A percentile compares a stretch with the other conserved stretches of the same genome.
These are phyloP conservation scores for Melanostigma gelatinosum DNA, from an alignment of 2,113 vertebrate species.

Conservation along the genomic window DNA sequence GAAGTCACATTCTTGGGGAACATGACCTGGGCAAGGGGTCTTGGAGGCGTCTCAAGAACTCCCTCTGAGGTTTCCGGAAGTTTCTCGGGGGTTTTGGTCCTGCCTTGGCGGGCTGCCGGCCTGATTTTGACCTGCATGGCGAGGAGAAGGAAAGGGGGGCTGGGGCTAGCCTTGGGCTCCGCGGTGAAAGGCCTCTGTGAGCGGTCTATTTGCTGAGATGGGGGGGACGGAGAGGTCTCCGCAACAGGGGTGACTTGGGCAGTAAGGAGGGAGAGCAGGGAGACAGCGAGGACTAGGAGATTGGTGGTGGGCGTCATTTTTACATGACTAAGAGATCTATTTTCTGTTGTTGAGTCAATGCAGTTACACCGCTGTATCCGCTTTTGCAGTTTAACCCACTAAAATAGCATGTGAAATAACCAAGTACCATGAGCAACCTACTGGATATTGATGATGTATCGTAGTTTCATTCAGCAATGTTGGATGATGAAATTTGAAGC, in stretches of 20 bases:
- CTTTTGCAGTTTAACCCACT: conserved; percentile 72
- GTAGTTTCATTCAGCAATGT: conserved; percentile 53
- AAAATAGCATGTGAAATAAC: conserved; percentile 70
- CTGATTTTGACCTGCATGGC: conserved; percentile 63
- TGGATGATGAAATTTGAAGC: conserved; percentile 15
- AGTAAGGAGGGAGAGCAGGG: conserved; percentile 79
- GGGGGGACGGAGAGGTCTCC: conserved; percentile 65
- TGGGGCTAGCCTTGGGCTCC: conserved; percentile 50
- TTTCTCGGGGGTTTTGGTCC: conserved; percentile 43
- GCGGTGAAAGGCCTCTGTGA: conserved; percentile 57
- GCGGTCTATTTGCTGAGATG: conserved; percentile 57
- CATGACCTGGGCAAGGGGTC: conserved; percentile 81
- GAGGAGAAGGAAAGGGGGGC: conserved; percentile 59
- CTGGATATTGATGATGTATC: conserved; percentile 46
- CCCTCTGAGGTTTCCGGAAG: conserved; percentile 62
- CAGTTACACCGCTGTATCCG: conserved; percentile 69
- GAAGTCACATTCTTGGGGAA: conserved; percentile 82
- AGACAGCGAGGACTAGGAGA: conserved; percentile 78
- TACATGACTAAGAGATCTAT: conserved; percentile 83
- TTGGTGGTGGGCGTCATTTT: conserved; percentile 84
- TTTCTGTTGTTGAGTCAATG: conserved; percentile 81
- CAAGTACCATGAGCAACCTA: conserved; percentile 47
- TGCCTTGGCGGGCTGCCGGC: conserved; percentile 65
- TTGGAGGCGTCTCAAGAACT: conserved; percentile 75
- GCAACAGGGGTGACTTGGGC: conserved; percentile 70